Evolutionary conservation across 2,888 invertebrate genomes (phyloP), one percentile per base, ranked within the genome.

Genomic region (Drosophila differens): DNA sequence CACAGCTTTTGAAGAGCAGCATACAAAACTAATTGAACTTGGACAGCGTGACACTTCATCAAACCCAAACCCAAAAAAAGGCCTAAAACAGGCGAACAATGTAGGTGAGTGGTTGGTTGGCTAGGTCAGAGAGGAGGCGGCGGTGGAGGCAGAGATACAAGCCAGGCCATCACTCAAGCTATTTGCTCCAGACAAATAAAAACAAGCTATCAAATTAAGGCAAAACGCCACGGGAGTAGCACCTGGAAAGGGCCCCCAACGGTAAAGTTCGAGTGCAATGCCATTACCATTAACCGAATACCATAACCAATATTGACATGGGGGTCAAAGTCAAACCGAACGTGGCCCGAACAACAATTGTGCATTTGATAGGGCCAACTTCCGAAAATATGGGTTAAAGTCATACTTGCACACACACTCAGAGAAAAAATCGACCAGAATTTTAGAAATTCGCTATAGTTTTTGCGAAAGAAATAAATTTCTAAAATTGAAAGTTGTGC

Each of bases 1-100:
- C 85, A 64, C 57, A 78, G 85, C 73, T 74, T 81, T 83, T 81
- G 75, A 81, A 78, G 86, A 82, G 71, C 76, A 74, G 60, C 88
- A 90, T 75, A 86, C 76, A 87, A 87, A 87, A 87, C 88, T 91
- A 91, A 88, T 88, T 88, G 87, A 91, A 91, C 91, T 87, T 82
- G 89, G 87, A 91, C 91, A 89, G 87, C 91, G 89, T 85, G 91
- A 87, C 90, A 91, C 90, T 88, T 91, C 89, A 90, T 80, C 82
- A 78, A 76, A 76, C 77, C 52, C 25, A 37, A 51, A 54, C 30
- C 55, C 41, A 55, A 28, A 44, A 39, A 28, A 41, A 47, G 49
- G 35, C 52, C 69, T 63, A 71, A 70, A 72, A 69, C 30, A 58
- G 37, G 28, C 58, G 85, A 74, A 82, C 66, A 75, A 75, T 67